Evolutionary conservation across 2,113 vertebrate genomes (phyloP), one percentile per base, ranked within the genome.

Genomic region (Mugil cephalus): DNA sequence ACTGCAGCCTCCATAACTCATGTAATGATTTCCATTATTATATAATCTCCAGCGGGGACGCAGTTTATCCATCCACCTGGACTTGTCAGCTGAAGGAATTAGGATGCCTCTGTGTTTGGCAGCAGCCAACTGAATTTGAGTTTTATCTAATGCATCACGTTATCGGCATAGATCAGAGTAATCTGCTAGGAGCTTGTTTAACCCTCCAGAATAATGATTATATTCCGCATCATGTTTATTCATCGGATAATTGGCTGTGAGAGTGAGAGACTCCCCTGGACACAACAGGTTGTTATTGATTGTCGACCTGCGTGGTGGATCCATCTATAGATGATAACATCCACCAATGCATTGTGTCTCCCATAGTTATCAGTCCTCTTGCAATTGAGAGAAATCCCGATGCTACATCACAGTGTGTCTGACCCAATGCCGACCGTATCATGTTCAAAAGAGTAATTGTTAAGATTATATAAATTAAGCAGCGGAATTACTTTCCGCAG

Each of bases 1-100:
- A 30, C 5, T 35, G 45, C 62, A 66, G 36, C 47, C 8, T 4
- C 36, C 42, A 55, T 34, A 62, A 56, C 43, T 45, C 24, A 21
- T 40, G 40, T 50, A 77, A 72, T 60, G 50, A 77, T 69, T 70
- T 54, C 58, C 53, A 68, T 75, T 62, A 70, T 78, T 74, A 62
- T 53, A 43, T 78, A 69, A 82, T 72, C 62, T 86, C 68, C 63
- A 74, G 21, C 71, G 36, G 64, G 65, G 70, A 83, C 51, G 59
- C 76, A 80, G 71, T 83, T 86, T 65, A 89, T 88, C 87, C 76
- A 60, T 68, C 80, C 91, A 92, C 81, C 87, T 91, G 89, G 74
- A 82, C 72, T 66, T 73, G 81, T 85, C 87, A 88, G 82, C 61
- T 88, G 82, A 75, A 86, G 83, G 86, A 88, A 83, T 91, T 84